A percentile compares a stretch with the other conserved stretches of the same genome.
Conservation (phyloP, 2,888 invertebrate species). For the Sminthurinus aureus region DNA sequence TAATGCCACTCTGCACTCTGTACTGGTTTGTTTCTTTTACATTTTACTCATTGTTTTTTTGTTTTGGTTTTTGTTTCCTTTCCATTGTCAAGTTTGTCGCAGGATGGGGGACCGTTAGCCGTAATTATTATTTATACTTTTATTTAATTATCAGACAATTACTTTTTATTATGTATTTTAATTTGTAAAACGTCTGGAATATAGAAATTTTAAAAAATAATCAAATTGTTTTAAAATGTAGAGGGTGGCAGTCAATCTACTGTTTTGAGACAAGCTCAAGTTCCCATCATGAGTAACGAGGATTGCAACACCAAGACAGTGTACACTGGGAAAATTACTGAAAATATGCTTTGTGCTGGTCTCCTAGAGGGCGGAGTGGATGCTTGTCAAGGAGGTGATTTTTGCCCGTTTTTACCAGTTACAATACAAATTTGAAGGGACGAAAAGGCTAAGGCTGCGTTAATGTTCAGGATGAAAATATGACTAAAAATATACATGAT, state of each 20-base stretch:
- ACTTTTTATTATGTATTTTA: too few relatives aligned
- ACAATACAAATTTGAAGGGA: not conserved
- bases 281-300: conserved; percentile 53
- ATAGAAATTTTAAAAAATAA: too few relatives aligned
- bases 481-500: not conserved
- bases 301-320: conserved; percentile 50
- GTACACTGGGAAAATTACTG: conserved; percentile 16
- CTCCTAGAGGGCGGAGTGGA: conserved; percentile 31
- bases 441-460: too few relatives aligned
- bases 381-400: conserved; percentile 35
- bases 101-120: not conserved
- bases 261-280: conserved; percentile 51
- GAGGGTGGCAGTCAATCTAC: conserved; percentile 22
- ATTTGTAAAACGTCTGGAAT: too few relatives aligned
- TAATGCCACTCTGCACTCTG: too few relatives aligned
- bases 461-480: not conserved
- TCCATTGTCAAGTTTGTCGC: conserved; percentile 23
- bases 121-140: too few relatives aligned
- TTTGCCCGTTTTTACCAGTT: not conserved
- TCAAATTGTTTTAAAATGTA: too few relatives aligned
- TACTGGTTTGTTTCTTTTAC: not conserved
- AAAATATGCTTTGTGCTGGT: conserved; percentile 26
- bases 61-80: too few relatives aligned
- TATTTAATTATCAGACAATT: too few relatives aligned
- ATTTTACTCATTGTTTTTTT: not conserved